Percentiles rank a stretch among this genome's conserved stretches.
Evolutionary conservation across 1,140 invertebrate genomes (phyloP).

Genomic region (Microvelia longipes): DNA sequence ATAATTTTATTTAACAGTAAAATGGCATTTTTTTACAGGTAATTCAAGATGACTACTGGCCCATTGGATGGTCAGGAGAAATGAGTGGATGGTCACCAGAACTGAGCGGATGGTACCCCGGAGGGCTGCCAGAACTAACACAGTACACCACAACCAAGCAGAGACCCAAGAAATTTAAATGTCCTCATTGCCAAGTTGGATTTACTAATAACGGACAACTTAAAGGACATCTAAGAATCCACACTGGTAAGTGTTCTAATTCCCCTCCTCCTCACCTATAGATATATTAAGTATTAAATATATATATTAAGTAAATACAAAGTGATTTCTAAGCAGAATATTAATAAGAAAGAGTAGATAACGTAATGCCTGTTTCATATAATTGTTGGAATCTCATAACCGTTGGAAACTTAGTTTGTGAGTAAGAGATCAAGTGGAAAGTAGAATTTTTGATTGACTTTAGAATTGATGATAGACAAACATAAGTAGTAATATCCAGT

Average conservation of each 20-base stretch:
- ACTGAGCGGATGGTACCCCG: background rate
- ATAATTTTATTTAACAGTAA: too few relatives aligned
- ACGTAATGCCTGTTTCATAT: too few relatives aligned
- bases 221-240: conserved; percentile 77
- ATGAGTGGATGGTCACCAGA: too few relatives aligned
- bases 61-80: background rate
- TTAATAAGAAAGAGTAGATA: background rate
- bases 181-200: conserved; percentile 71
- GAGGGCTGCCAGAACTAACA: background rate
- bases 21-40: background rate
- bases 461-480: too few relatives aligned
- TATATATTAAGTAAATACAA: background rate
- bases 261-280: background rate
- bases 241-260: conserved; percentile 49
- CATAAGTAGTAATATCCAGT: too few relatives aligned
- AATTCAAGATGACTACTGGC: background rate
- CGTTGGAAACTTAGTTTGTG: too few relatives aligned
- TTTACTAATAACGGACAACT: conserved; percentile 88
- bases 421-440: background rate
- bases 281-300: background rate
- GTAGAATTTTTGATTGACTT: too few relatives aligned
- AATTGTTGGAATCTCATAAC: too few relatives aligned
- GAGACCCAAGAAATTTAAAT: conserved; percentile 74
- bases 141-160: conserved; percentile 40
- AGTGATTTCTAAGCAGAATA: background rate